Conservation (phyloP, 1,140 invertebrate species). For the Aphaenogaster ashmeadi region DNA sequence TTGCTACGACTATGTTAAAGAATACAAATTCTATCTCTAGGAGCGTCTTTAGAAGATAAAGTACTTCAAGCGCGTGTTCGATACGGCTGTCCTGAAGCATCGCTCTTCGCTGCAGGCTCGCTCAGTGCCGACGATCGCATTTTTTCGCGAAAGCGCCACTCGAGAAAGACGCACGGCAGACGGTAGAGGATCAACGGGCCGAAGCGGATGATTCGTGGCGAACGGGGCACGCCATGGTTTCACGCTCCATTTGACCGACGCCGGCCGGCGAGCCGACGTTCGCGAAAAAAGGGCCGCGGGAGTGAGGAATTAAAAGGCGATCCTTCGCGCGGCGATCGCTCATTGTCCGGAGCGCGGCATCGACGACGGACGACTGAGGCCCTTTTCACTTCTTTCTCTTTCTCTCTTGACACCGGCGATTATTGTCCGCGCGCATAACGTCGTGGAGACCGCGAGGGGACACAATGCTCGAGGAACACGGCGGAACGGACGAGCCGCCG, state of each 20-base stretch:
- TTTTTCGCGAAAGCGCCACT: slow-evolving; percentile 40
- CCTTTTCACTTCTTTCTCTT: slow-evolving; percentile 26
- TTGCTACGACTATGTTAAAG: background rate
- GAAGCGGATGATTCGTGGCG: slow-evolving; percentile 34
- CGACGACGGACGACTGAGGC: slow-evolving; percentile 16
- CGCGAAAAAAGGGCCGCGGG: slow-evolving; percentile 65
- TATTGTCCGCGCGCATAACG: slow-evolving; percentile 44
- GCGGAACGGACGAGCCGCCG: slow-evolving; percentile 72
- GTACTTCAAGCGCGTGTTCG: background rate
- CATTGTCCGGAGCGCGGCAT: slow-evolving; percentile 74
- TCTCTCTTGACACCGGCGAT: slow-evolving; percentile 39
- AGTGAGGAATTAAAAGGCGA: slow-evolving; percentile 78
- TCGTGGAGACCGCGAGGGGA: slow-evolving; percentile 35
- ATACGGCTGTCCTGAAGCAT: background rate
- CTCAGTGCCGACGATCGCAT: background rate
- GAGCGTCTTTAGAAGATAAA: slow-evolving; percentile 1
- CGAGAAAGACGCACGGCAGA: slow-evolving; percentile 29
- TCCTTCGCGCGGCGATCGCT: slow-evolving; percentile 64
- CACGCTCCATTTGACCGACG: slow-evolving; percentile 79
- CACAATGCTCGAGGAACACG: slow-evolving; percentile 72
- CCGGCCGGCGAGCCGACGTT: slow-evolving; percentile 53
- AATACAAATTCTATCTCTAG: slow-evolving; percentile 25
- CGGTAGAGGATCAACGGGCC: slow-evolving; percentile 14
- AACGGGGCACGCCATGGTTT: slow-evolving; percentile 62
- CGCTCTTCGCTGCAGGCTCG: background rate